Conservation (phyloP, 2,888 invertebrate genomes). For the Thecocarcelia acutangulata region DNA sequence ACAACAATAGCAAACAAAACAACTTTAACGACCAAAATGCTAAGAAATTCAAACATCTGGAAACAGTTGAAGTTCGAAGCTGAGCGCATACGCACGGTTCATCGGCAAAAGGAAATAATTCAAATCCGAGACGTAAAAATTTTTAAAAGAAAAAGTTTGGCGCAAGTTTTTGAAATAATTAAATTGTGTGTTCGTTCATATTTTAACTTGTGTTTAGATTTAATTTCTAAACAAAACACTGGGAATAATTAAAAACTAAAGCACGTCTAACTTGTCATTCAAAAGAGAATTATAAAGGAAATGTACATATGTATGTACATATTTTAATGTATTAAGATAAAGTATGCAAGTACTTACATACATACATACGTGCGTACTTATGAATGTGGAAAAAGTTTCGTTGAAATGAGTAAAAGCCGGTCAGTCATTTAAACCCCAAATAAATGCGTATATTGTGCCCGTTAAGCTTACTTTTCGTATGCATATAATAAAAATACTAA, state of each 20-base stretch:
- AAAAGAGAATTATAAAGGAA: conserved; percentile 48
- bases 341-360: neutral
- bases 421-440: conserved; percentile 40
- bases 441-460: conserved; percentile 42
- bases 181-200: neutral
- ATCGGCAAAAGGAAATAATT: conserved; percentile 11
- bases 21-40: conserved; percentile 53
- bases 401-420: conserved; percentile 44
- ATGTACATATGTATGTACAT: conserved; percentile 1
- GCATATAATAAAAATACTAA: conserved; percentile 28
- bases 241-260: conserved; percentile 42
- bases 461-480: conserved; percentile 25
- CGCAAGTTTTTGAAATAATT: conserved; percentile 55
- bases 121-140: neutral
- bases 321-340: conserved; percentile 22
- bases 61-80: conserved; percentile 65
- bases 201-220: conserved; percentile 4
- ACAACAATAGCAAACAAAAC: conserved; percentile 19
- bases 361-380: no score
- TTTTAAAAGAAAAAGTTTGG: conserved; percentile 46
- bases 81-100: conserved; percentile 62
- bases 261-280: conserved; percentile 52
- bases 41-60: conserved; percentile 47
- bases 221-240: conserved; percentile 40
- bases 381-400: neutral